These are phyloP conservation scores for Eciton burchellii DNA, from an alignment of 1,140 invertebrate genomes.

Conservation along the genomic window DNA sequence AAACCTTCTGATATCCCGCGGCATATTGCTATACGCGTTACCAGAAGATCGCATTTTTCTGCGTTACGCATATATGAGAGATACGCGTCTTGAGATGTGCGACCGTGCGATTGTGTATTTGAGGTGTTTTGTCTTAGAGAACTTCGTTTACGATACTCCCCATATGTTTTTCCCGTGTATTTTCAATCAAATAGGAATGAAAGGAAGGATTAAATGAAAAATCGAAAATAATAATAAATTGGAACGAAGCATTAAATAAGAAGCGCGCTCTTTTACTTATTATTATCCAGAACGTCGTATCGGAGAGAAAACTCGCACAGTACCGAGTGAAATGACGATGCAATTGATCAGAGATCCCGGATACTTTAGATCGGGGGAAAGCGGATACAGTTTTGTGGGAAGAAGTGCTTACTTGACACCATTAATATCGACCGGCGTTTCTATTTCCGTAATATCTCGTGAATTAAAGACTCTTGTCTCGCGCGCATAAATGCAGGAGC, in stretches of 20 bases:
- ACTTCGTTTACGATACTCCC: background rate
- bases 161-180: too few relatives aligned
- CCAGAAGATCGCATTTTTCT: too few relatives aligned
- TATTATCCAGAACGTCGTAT: background rate
- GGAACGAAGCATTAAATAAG: background rate
- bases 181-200: slow-evolving; percentile 1
- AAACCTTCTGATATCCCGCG: too few relatives aligned
- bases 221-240: slow-evolving; percentile 11
- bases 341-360: background rate
- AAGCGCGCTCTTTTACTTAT: background rate
- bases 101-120: too few relatives aligned
- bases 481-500: background rate
- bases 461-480: slow-evolving; percentile 1
- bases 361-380: background rate
- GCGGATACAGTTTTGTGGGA: slow-evolving; percentile 68
- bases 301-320: background rate
- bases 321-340: background rate
- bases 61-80: background rate
- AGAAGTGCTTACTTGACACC: slow-evolving; percentile 81
- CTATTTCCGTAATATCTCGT: slow-evolving; percentile 79
- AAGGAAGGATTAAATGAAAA: background rate
- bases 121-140: background rate
- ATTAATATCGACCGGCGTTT: slow-evolving; percentile 83
- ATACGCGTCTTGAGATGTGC: too few relatives aligned
- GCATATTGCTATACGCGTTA: too few relatives aligned